Conservation (phyloP, 2,113 vertebrate genomes). For the Seriola dumerili region DNA sequence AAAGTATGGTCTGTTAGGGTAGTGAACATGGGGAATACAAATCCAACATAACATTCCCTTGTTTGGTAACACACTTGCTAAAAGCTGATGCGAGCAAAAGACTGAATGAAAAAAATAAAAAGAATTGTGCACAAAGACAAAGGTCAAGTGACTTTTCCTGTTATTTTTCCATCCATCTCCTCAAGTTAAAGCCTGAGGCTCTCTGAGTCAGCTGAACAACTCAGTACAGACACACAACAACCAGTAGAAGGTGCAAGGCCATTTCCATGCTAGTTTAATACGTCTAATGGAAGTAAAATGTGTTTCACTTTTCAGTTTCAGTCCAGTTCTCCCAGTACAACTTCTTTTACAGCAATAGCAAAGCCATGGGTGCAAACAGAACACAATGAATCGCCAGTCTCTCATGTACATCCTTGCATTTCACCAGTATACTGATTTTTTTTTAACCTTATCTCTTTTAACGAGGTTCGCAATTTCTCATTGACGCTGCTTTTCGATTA, state of each 20-base stretch:
- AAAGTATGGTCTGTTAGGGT: background rate
- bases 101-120: background rate
- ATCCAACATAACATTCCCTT: constrained; percentile 32
- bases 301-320: background rate
- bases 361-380: background rate
- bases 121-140: constrained; percentile 2
- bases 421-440: background rate
- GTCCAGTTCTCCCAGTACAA: background rate
- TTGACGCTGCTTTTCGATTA: background rate
- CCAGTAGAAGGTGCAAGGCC: background rate
- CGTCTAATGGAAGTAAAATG: background rate
- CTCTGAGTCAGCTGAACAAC: background rate
- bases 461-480: background rate
- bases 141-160: constrained; percentile 27
- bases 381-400: background rate
- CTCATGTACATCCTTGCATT: background rate
- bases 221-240: background rate
- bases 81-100: constrained; percentile 2
- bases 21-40: background rate
- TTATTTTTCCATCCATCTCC: constrained; percentile 8
- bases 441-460: background rate
- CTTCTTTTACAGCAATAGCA: background rate
- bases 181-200: background rate
- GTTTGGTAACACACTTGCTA: constrained; percentile 28
- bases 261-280: background rate